Conservation (phyloP, 2,113 vertebrate genomes). For the Mastomys natalensis region DNA sequence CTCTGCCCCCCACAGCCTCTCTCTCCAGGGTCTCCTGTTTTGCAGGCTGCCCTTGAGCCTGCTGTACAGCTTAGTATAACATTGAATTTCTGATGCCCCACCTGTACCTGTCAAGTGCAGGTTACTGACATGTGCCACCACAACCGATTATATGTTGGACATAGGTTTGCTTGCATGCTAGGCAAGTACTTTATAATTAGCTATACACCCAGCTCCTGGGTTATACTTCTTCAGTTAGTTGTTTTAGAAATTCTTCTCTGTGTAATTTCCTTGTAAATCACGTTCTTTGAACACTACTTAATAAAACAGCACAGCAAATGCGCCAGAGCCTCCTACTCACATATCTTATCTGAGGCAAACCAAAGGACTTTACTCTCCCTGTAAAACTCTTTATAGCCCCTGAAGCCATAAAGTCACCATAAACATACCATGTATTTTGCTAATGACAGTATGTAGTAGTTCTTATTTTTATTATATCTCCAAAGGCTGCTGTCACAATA, state of each 20-base stretch:
- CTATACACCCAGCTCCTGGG: neutral
- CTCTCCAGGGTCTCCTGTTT: neutral
- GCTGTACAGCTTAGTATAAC: too few relatives aligned
- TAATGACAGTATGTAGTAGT: neutral
- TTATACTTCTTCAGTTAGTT: neutral
- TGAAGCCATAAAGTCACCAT: slow-evolving; percentile 29
- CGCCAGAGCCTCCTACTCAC: neutral
- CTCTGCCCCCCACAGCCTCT: neutral
- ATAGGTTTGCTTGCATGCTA: neutral
- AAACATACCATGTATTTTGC: neutral
- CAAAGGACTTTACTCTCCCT: slow-evolving; percentile 67
- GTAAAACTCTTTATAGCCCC: slow-evolving; percentile 48
- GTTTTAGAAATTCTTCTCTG: slow-evolving; percentile 14
- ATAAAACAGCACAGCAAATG: neutral
- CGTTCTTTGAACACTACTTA: slow-evolving; percentile 54
- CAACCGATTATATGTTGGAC: too few relatives aligned
- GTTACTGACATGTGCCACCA: neutral
- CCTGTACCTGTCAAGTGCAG: too few relatives aligned
- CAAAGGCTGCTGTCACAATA: too few relatives aligned
- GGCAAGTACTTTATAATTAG: neutral
- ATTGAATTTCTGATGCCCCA: neutral
- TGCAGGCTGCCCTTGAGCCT: neutral
- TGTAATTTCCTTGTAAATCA: neutral
- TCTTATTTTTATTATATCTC: neutral
- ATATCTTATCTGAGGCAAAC: slow-evolving; percentile 68